These are phyloP conservation scores for Sesamia nonagrioides DNA, from an alignment of 1,140 invertebrate species.

Conservation along the genomic window DNA sequence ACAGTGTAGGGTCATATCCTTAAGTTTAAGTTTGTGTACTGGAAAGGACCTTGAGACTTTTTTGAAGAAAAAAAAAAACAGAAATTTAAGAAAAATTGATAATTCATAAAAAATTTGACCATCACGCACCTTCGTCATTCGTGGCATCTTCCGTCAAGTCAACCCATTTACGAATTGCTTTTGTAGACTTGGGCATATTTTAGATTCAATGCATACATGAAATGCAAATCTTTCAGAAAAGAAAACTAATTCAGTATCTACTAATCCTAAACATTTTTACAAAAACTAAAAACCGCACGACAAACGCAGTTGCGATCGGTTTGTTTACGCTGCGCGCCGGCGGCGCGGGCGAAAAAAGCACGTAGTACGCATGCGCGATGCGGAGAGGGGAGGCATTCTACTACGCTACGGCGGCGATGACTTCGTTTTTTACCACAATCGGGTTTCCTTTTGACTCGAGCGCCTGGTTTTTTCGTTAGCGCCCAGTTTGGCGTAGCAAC, in stretches of 20 bases:
- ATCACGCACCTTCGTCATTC: too few species aligned
- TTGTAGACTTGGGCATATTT: too few species aligned
- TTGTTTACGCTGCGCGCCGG: constrained; percentile 56
- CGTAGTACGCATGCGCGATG: constrained; percentile 59
- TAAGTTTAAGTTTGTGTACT: too few species aligned
- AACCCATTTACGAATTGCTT: too few species aligned
- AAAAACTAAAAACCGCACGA: constrained; percentile 53
- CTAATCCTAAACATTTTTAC: constrained; percentile 10
- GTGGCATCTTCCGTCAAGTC: too few species aligned
- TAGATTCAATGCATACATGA: neutral
- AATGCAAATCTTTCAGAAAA: neutral
- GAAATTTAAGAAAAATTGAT: too few species aligned
- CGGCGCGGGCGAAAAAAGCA: constrained; percentile 55
- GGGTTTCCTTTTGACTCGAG: constrained; percentile 78
- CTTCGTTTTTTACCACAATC: constrained; percentile 76
- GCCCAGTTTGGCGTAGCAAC: constrained; percentile 79
- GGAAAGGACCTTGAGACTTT: too few species aligned
- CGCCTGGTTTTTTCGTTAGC: constrained; percentile 71
- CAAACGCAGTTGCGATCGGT: constrained; percentile 55
- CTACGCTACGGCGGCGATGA: constrained; percentile 75
- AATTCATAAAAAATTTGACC: too few species aligned
- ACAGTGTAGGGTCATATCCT: too few species aligned
- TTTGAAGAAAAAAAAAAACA: too few species aligned
- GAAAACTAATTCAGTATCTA: neutral
- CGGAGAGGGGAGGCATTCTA: constrained; percentile 68